Conservation (phyloP, 2,113 vertebrate genomes). For the Petaurus breviceps region DNA sequence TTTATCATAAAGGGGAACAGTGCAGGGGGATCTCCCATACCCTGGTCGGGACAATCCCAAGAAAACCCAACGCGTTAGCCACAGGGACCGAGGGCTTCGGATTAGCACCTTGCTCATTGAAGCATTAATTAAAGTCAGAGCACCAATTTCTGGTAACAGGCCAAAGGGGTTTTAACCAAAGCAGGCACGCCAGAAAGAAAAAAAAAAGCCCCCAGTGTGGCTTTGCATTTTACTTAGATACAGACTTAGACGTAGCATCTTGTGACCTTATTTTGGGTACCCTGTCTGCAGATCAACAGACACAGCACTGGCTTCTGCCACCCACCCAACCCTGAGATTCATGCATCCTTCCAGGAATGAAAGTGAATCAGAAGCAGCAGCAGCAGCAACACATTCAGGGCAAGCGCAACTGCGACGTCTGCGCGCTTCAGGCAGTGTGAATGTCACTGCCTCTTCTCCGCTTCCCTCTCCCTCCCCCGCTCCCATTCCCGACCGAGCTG, state of each 20-base stretch:
- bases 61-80: slow-evolving; percentile 58
- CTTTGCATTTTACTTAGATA: neutral
- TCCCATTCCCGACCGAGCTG: neutral
- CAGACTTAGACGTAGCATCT: neutral
- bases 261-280: neutral
- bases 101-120: slow-evolving; percentile 62
- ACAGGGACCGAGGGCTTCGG: neutral
- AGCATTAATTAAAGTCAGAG: neutral
- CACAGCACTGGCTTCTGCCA: fast-evolving
- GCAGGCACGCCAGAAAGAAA: neutral
- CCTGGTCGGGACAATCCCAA: slow-evolving; percentile 42
- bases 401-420: neutral
- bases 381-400: neutral
- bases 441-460: neutral
- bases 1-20: slow-evolving; percentile 15
- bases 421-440: neutral
- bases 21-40: slow-evolving; percentile 63
- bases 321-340: neutral
- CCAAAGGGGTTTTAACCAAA: slow-evolving; percentile 17
- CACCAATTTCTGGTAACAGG: slow-evolving; percentile 58
- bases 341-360: slow-evolving; percentile 40
- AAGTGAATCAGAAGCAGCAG: neutral
- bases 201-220: neutral
- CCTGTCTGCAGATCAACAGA: neutral
- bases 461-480: neutral